Conservation (phyloP, 2,888 invertebrate genomes). For the Eristalinus sepulchralis region DNA sequence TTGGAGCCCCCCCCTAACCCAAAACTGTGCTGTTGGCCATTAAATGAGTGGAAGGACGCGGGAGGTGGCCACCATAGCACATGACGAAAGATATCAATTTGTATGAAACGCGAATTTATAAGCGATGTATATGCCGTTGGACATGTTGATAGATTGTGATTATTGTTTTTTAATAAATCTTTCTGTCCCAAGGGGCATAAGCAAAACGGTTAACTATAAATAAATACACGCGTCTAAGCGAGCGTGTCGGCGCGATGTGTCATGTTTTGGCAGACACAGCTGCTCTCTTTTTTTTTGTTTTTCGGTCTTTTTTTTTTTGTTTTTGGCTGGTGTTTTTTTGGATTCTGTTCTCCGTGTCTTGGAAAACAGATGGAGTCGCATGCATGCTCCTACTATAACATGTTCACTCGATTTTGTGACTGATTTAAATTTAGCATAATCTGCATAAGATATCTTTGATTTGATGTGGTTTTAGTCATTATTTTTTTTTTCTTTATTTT, state of each 20-base stretch:
- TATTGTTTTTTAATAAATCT: conserved; percentile 55
- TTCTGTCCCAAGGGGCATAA: conserved; percentile 14
- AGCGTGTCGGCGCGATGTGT: background rate
- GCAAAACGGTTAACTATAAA: conserved; percentile 18
- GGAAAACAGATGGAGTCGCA: background rate
- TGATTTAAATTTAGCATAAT: background rate
- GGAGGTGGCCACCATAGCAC: conserved; percentile 16
- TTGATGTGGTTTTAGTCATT: background rate
- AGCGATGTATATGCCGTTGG: conserved; percentile 13
- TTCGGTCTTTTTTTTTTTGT: no score
- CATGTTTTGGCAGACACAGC: background rate
- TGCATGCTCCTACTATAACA: background rate
- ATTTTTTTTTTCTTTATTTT: background rate
- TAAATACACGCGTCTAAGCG: conserved; percentile 5
- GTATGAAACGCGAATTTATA: conserved; percentile 28
- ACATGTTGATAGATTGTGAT: conserved; percentile 51
- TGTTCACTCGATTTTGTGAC: background rate
- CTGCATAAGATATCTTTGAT: background rate
- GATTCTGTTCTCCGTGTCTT: background rate
- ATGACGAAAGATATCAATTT: conserved; percentile 63
- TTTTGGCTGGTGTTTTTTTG: no score
- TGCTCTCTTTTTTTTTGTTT: background rate
- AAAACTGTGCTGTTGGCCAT: no score
- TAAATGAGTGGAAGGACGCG: background rate
- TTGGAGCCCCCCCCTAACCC: no score